Percentiles rank a stretch among this genome's conserved stretches.
Conservation (phyloP, 2,888 invertebrate species). For the Tetanocera ferruginea region DNA sequence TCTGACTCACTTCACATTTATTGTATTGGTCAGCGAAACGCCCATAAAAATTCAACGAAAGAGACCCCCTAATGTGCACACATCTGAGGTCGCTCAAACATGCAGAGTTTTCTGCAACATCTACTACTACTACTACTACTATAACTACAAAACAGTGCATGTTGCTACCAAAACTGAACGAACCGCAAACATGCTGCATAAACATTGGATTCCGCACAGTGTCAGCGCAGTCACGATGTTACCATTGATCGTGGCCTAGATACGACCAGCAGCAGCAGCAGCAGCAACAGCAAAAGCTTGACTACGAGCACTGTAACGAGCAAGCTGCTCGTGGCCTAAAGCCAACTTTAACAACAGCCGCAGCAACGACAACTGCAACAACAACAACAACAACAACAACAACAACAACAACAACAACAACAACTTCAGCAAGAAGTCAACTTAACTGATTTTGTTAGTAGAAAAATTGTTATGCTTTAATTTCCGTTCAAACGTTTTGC, state of each 20-base stretch:
- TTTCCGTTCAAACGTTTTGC: constrained; percentile 42
- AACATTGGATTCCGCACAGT: constrained; percentile 37
- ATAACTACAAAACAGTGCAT: constrained; percentile 27
- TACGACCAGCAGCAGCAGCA: constrained; percentile 10
- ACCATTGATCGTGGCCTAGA: constrained; percentile 53
- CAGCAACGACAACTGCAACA: constrained; percentile 15
- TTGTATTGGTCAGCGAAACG: too few relatives aligned
- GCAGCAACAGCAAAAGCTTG: constrained; percentile 22
- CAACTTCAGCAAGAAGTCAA: constrained; percentile 37
- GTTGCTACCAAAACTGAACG: constrained; percentile 8
- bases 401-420: constrained; percentile 27
- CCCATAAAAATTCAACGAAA: background rate
- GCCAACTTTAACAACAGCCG: constrained; percentile 30
- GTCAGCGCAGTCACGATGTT: constrained; percentile 45
- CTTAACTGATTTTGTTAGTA: constrained; percentile 21
- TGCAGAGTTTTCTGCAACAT: background rate
- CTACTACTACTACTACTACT: background rate
- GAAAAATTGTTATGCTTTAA: constrained; percentile 21
- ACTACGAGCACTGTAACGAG: background rate
- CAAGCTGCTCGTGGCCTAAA: constrained; percentile 13
- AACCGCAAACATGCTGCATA: constrained; percentile 43
- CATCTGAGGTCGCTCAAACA: background rate
- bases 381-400: constrained; percentile 1
- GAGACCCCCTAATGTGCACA: background rate
- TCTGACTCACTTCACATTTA: too few relatives aligned